Percentiles rank a stretch among this genome's conserved stretches.
These are phyloP conservation scores for Parapsyche elsis DNA, from an alignment of 1,140 invertebrate genomes.

Conservation along the genomic window DNA sequence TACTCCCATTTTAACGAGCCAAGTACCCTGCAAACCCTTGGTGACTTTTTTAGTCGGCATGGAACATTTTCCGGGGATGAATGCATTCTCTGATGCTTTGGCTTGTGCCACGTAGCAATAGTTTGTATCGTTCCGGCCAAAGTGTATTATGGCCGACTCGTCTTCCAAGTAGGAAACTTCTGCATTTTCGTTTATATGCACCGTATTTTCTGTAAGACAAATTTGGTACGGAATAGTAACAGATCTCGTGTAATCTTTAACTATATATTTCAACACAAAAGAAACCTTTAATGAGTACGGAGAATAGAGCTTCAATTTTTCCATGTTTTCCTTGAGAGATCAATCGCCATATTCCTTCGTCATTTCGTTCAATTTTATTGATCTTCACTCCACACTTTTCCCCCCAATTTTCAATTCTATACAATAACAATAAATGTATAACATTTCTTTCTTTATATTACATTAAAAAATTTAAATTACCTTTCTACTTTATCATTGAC, in stretches of 20 bases:
- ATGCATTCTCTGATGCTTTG: constrained; percentile 57
- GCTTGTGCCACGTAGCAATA: constrained; percentile 46
- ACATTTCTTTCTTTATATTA: background rate
- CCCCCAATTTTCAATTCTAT: constrained; percentile 46
- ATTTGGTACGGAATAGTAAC: background rate
- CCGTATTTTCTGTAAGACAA: background rate
- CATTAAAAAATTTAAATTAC: constrained; percentile 22
- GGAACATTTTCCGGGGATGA: constrained; percentile 60
- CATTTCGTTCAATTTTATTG: constrained; percentile 33
- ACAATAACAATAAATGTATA: background rate
- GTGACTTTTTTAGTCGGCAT: constrained; percentile 60
- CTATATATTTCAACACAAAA: background rate
- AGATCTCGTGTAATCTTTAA: background rate
- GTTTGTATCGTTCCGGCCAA: background rate
- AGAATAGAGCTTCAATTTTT: constrained; percentile 44
- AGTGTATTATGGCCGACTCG: background rate
- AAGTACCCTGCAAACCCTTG: constrained; percentile 61
- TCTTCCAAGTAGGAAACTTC: constrained; percentile 1
- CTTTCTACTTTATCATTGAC: constrained; percentile 29
- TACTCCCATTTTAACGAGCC: constrained; percentile 60
- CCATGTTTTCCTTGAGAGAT: constrained; percentile 40
- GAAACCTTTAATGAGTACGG: constrained; percentile 39
- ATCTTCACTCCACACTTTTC: constrained; percentile 49
- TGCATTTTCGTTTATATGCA: constrained; percentile 10
- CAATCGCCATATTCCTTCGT: constrained; percentile 47